Evolutionary conservation across 2,113 vertebrate species (phyloP), one percentile per base, ranked within the genome.

Genomic region (Holacanthus passer): DNA sequence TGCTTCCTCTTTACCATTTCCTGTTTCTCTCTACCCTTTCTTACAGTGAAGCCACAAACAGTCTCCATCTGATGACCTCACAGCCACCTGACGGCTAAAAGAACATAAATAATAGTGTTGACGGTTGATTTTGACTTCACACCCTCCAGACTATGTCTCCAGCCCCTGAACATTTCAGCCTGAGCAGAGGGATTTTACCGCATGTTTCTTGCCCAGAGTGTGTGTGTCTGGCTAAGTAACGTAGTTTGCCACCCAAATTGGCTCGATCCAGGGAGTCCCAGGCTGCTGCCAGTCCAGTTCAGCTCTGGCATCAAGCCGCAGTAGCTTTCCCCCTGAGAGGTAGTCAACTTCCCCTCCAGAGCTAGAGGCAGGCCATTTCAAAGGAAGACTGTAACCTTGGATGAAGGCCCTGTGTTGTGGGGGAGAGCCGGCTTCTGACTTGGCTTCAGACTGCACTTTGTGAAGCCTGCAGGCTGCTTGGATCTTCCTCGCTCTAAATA

Each of bases 1-100:
- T 41, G 20, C 52, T 84, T 92, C 81, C 50, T 78, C 50, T 80
- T 87, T 73, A 85, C 41, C 20, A 7, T 60, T 92, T 90, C 85
- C 74, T 84, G 58, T 82, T 83, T 79, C 52, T 80, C 11, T 66
- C 71, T 87, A 79, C 27, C 7, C 48, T 77, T 64, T 90, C 1
- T 87, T 73, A 52, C 82, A 92, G 91, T 41, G 13, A 48, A 65
- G 11, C 74, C 62, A 19, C 45, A 85, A 50, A 79, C 24, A 2
- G 63, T 29, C 37, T 78, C 80, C 56, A 27, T 55, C 50, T 45
- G 74, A 70, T 56, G 79, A 75, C 69, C 24, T 77, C 79, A 50
- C 68, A 56, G 52, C 63, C 75, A 74, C 41, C 64, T 17, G 60
- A 75, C 2, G 8, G 43, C 53, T 8, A 16, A 22, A 71, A 39